Base-by-base conservation (phyloP, 2,888 invertebrate species). In the Thera britannica region DNA sequence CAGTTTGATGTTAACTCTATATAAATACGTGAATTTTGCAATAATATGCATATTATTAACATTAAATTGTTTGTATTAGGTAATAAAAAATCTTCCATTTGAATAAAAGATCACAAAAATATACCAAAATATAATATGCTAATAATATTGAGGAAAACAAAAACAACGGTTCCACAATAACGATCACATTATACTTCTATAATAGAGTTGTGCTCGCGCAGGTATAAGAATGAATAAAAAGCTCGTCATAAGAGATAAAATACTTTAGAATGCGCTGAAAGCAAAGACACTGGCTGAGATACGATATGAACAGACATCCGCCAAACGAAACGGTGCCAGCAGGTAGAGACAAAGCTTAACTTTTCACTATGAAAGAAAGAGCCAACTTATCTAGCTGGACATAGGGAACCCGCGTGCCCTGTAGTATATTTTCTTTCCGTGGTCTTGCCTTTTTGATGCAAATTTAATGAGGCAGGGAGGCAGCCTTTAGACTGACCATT, bases 401-500 rank as follows among this genome's bases (percentile, higher is more conserved):
- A 41, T 51, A 51, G 2, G 11, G 34, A 23, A 12, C 9, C 52
- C 46, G 2, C 23, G 35, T 38, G 61, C 57, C 72, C 57, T 69
- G 41, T 38, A 34, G 54, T 61, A 59, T 58, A 63, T 61, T 55
- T 58, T 60, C 48, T 54, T 57, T 67, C 61, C 41, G 49, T 9
- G 60, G 55, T 57, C 70, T 60, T 73, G 80, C 74, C 82, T 84
- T 86, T 87, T 84, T 86, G 87, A 88, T 90, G 87, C 83, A 90
- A 89, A 88, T 89, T 89, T 90, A 89, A 90, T 90, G 90, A 90
- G 89, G 78, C 81, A 79, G 82, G 78, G 77, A 78, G 83, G 82
- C 79, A 76, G 82, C 79, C 78, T 82, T 85, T 85, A 84, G 84
- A 86, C 88, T 90, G 90, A 90, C 90, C 90, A 87, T 90, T 90